Conservation (phyloP, 1,140 invertebrate species). For the Philotrypesis tridentata region DNA sequence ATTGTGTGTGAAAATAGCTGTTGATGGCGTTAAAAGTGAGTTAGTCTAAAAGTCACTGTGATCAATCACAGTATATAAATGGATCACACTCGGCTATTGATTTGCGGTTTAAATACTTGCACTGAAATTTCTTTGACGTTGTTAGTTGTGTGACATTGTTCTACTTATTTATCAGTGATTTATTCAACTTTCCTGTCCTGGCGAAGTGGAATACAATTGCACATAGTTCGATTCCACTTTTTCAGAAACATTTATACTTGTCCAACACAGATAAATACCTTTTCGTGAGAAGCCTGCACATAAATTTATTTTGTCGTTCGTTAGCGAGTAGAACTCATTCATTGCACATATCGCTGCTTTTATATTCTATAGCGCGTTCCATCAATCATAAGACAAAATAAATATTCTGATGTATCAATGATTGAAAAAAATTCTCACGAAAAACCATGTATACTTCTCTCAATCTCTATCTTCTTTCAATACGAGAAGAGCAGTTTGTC, state of each 20-base stretch:
- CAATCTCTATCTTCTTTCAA: not conserved
- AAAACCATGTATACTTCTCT: not conserved
- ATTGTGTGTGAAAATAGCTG: not conserved
- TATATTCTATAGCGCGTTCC: not conserved
- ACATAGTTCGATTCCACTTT: not conserved
- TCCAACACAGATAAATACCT: not conserved
- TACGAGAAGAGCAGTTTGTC: not conserved
- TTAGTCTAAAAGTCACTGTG: not conserved
- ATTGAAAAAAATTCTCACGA: not conserved
- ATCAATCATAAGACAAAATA: not conserved
- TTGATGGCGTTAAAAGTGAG: not conserved
- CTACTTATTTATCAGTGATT: not conserved
- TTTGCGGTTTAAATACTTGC: not conserved
- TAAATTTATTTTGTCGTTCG: not conserved
- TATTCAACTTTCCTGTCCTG: not conserved
- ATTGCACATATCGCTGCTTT: not conserved
- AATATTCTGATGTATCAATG: not conserved
- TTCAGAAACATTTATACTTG: not conserved
- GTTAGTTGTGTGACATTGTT: not conserved
- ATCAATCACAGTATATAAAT: too few relatives aligned
- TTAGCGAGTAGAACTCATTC: not conserved
- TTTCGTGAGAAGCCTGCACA: not conserved
- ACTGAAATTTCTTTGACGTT: not conserved
- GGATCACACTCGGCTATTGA: not conserved
- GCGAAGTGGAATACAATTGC: not conserved